Evolutionary conservation across 1,140 invertebrate species (phyloP).

Genomic region (Calliphora vicina): DNA sequence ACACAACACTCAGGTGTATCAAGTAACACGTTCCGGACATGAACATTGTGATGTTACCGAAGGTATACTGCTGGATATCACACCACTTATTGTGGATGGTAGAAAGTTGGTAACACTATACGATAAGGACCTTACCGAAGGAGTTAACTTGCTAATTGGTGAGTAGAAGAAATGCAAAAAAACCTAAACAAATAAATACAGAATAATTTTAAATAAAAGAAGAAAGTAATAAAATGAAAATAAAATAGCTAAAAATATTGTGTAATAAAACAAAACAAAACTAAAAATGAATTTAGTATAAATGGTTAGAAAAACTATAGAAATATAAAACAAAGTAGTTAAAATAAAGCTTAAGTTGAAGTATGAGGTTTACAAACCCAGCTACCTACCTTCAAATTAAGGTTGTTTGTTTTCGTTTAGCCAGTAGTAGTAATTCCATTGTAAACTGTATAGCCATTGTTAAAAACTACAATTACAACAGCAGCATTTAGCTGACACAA

Average conservation of each 20-base stretch:
- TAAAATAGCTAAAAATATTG: too few species aligned
- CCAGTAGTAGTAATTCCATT: too few species aligned
- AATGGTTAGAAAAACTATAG: too few species aligned
- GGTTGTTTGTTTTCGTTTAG: too few species aligned
- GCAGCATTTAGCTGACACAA: too few species aligned
- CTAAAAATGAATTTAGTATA: not conserved
- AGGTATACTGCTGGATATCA: constrained; percentile 72
- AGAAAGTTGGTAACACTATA: constrained; percentile 72
- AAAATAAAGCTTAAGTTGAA: too few species aligned
- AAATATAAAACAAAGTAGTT: too few species aligned
- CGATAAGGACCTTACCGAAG: constrained; percentile 74
- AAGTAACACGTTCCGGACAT: constrained; percentile 71
- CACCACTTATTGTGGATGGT: constrained; percentile 70
- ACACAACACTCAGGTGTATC: constrained; percentile 68
- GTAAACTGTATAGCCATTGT: too few species aligned
- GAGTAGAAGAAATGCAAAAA: constrained; percentile 46
- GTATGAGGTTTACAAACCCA: too few species aligned
- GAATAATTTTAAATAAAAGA: not conserved
- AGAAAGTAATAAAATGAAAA: not conserved
- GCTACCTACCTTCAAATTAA: too few species aligned
- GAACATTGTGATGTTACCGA: constrained; percentile 73
- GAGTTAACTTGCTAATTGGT: constrained; percentile 75
- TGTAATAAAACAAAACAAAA: not conserved
- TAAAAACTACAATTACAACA: too few species aligned
- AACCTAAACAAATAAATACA: not conserved